A percentile compares a stretch with the other conserved stretches of the same genome.
Conservation (phyloP, 1,140 invertebrate species). For the Penaeus vannamei region DNA sequence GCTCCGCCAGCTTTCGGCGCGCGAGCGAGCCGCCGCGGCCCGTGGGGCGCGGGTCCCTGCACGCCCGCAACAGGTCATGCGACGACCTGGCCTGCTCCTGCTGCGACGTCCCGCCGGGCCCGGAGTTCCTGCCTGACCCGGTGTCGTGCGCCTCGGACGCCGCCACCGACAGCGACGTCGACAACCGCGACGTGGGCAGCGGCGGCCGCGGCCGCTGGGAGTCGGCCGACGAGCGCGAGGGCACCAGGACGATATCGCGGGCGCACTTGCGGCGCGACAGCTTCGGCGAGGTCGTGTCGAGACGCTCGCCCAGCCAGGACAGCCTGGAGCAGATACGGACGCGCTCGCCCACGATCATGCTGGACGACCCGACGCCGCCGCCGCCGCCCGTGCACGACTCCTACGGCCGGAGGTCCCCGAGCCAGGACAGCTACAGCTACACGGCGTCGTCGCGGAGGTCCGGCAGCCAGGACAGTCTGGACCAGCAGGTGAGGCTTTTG, state of each 20-base stretch:
- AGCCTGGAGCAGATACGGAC: slow-evolving; percentile 51
- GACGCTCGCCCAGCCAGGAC: slow-evolving; percentile 64
- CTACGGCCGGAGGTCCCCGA: slow-evolving; percentile 35
- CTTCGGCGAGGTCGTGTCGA: slow-evolving; percentile 66
- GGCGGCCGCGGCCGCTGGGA: slow-evolving; percentile 18
- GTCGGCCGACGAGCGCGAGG: slow-evolving; percentile 50
- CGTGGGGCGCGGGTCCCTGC: slow-evolving; percentile 18
- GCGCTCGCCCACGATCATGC: slow-evolving; percentile 44
- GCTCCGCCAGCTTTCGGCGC: not conserved
- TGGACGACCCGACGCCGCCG: slow-evolving; percentile 48
- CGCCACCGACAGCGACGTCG: slow-evolving; percentile 44
- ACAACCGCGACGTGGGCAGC: slow-evolving; percentile 14
- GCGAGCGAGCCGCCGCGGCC: slow-evolving; percentile 54
- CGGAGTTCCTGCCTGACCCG: slow-evolving; percentile 18
- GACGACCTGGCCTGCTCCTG: slow-evolving; percentile 58
- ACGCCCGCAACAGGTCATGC: slow-evolving; percentile 52
- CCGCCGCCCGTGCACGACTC: not conserved
- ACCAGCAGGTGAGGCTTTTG: slow-evolving; percentile 56
- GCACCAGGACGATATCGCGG: slow-evolving; percentile 62
- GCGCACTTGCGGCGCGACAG: slow-evolving; percentile 64
- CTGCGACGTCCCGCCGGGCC: slow-evolving; percentile 38
- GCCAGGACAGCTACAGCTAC: slow-evolving; percentile 62
- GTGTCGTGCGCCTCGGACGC: slow-evolving; percentile 12
- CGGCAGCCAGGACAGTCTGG: slow-evolving; percentile 64
- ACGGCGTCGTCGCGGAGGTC: slow-evolving; percentile 48